Evolutionary conservation across 35 echinoderm and acorn worm species (phyloP), one percentile per base, ranked within the genome.

Genomic region (Hemicentrotus pulcherrimus): DNA sequence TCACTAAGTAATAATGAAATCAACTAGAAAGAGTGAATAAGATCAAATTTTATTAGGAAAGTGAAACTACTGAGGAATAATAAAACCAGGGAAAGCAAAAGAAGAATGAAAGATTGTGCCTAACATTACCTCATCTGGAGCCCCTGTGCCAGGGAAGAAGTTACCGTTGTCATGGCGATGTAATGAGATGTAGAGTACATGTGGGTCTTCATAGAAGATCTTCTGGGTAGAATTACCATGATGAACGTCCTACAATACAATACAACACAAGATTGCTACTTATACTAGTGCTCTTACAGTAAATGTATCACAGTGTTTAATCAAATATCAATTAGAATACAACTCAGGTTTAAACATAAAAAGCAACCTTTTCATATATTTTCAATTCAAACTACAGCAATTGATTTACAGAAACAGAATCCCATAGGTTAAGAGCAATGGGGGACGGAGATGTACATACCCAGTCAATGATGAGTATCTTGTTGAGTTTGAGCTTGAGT

Each of bases 211-310:
- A 59, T 99, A 99, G 91, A 99, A 99, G 47, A 99, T 97, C 95
- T 99, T 99, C 95, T 99, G 98, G 45, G 98, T 99, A 41, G 98
- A 99, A 94, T 99, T 99, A 59, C 98, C 98, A 92, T 99, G 98
- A 61, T 99, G 98, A 46, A 99, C 98, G 96, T 99, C 98, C 98
- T 99, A 46, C 13, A 32, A 14, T 15, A 16, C 6, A 86, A 52
- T 28, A 90, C 12, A 15, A 30, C 2, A 16, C 15, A 30, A 85
- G 70, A 85, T 30, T 19, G 30, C 0, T 16, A 85, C 30, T 19
- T 85, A 85, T 85, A 19, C 30, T 85, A 16, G 70, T 85, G 15
- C 70, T 19, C 15, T 19, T 30, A 19, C 70, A 19, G 70, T 19
- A 19, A 0, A 0, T 16, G 4, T 30, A 85, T 85, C 70, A 85